Evolutionary conservation across 2,797 vertebrate species (phyloP), one percentile per base, ranked within the genome.

Genomic region (Centropyge bicolor): DNA sequence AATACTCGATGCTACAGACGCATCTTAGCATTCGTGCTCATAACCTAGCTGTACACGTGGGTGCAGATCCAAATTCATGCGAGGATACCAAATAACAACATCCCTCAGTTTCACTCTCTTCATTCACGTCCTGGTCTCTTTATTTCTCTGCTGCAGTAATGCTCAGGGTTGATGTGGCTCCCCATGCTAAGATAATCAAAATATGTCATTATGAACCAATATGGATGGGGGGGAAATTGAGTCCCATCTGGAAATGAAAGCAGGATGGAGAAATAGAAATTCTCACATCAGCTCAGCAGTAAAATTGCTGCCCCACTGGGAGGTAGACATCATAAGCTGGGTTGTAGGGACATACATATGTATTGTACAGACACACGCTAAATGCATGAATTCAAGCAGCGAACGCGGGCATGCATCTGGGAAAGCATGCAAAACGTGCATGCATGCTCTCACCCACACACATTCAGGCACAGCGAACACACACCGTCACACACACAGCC

Each of bases 141-240:
- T 73, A 69, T 76, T 78, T 64, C 71, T 82, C 63, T 67, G 73
- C 67, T 61, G 82, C 73, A 75, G 70, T 77, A 70, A 73, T 80
- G 56, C 70, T 69, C 16, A 8, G 59, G 56, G 64, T 65, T 52
- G 79, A 76, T 86, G 80, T 74, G 51, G 48, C 70, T 78, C 71
- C 77, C 86, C n/a, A 16, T 48, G 74, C 81, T 76, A 73, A 76
- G 68, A 82, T 89, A 78, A 90, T 89, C 67, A 81, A 85, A 84
- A 87, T 83, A 69, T 86, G 78, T 85, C 68, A 91, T 87, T 84
- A 89, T 74, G 74, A 81, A 67, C 41, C 84, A 82, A 80, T 82
- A 82, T 70, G 69, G 74, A 80, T 13, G 7, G 52, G 27, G 27
- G 43, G 66, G 59, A 71, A 86, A 89, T 75, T 75, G 82, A 86